These are phyloP conservation scores for Salminus brasiliensis DNA, from an alignment of 2,113 vertebrate species.

Conservation along the genomic window DNA sequence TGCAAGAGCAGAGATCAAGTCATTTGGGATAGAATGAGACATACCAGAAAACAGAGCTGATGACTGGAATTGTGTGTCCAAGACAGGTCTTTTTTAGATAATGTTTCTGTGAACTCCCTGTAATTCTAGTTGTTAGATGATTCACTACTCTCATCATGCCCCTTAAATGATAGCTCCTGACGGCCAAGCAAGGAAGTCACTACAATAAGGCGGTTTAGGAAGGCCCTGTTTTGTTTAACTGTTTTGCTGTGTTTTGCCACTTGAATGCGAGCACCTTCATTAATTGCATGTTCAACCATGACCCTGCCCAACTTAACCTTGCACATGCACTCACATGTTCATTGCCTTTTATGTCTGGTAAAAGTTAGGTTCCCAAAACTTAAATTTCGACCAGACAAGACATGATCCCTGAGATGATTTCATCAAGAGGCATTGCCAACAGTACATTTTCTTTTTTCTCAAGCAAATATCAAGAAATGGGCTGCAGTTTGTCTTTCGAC, in stretches of 20 bases:
- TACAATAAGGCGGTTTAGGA: neutral
- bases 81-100: too few species aligned
- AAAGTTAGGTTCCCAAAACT: too few species aligned
- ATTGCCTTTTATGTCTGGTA: neutral
- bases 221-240: slow-evolving; percentile 4
- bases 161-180: too few species aligned
- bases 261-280: neutral
- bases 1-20: neutral
- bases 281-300: neutral
- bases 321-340: slow-evolving; percentile 3
- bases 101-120: neutral
- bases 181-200: too few species aligned
- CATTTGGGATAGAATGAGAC: neutral
- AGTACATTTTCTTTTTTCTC: slow-evolving; percentile 13
- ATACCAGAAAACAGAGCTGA: neutral
- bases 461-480: too few species aligned
- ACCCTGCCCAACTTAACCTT: neutral
- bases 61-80: slow-evolving; percentile 1
- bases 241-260: neutral
- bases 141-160: slow-evolving; percentile 1
- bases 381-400: too few species aligned
- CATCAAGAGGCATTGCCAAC: too few species aligned
- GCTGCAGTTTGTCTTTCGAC: too few species aligned
- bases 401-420: too few species aligned
- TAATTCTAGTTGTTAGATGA: neutral